Evolutionary conservation across 2,113 vertebrate species (phyloP), one percentile per base, ranked within the genome.

Genomic region (Tupaia tana): DNA sequence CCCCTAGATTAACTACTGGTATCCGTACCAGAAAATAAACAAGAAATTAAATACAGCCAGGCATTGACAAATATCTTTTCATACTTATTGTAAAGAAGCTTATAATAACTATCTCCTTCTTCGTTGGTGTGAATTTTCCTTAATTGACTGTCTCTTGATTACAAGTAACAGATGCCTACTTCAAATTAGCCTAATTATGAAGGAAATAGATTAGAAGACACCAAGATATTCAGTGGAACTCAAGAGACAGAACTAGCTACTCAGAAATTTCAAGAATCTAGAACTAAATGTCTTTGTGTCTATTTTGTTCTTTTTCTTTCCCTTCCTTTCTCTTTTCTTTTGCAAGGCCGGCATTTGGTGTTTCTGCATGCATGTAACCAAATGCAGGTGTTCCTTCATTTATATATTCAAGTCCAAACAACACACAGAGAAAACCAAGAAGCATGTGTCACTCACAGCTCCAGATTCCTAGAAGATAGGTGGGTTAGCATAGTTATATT

Each of bases 161-260:
- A 84, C n/a, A 77, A 27, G 12, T 61, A 85, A 71, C 29, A 78
- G 24, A 91, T 78, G 79, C 16, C 31, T n/a, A 89, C n/a, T 91
- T 95, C 43, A n/a, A 91, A 93, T 95, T 73, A 93, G 7, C 27
- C 84, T 93, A 75, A 66, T 93, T 31, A 70, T 77, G 12, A 85
- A 43, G 54, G 66, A 22, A 85, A 89, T 81, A 94, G 81, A n/a
- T 85, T 77, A 89, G 61, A 95, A 88, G 13, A 70, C n/a, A 1
- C n/a, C 61, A 20, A 15, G 27, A 52, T 84, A 66, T 83, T 87
- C 86, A 27, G 43, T 85, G 69, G 27, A 77, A 94, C 3, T 66
- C 80, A 89, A 92, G 43, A 92, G 86, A 63, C 31, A 78, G 31
- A 82, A 64, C 7, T 34, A 86, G 29, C 25, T 52, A 3, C 81